Conservation (phyloP, 2,888 invertebrate genomes). For the Sminthurinus aureus region DNA sequence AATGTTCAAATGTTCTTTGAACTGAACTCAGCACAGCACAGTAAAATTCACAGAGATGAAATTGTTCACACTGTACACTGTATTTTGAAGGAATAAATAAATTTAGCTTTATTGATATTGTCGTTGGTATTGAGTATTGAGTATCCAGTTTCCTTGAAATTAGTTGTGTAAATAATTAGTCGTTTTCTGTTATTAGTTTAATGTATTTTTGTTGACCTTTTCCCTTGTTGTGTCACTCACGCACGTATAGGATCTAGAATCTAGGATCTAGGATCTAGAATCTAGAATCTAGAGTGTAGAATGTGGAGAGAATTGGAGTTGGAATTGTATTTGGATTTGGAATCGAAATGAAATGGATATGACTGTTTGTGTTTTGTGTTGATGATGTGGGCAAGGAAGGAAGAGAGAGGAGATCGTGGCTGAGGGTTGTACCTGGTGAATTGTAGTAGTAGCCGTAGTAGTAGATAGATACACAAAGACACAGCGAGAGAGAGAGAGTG, state of each 20-base stretch:
- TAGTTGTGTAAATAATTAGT: neutral
- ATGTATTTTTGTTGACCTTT: neutral
- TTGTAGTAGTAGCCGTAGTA: neutral
- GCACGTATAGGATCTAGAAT: no score
- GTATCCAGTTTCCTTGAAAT: neutral
- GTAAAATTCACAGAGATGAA: no score
- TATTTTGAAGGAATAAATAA: no score
- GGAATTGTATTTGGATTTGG: neutral
- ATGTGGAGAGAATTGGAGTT: no score
- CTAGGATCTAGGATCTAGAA: no score
- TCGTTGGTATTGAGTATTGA: no score
- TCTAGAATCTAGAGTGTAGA: no score
- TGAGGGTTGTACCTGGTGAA: neutral
- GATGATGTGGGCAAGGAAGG: neutral
- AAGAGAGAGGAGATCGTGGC: no score
- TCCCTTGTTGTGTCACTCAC: neutral
- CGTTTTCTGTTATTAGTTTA: neutral
- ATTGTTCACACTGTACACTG: no score
- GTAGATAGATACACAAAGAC: neutral
- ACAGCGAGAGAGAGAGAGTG: neutral
- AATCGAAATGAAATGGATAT: neutral
- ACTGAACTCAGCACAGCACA: no score
- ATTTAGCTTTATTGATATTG: no score
- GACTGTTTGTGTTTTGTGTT: neutral
- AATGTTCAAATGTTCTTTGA: no score